phyloP scores from a whole-genome alignment of 1,140 invertebrate genomes.

The Drosophila burlai region DNA sequence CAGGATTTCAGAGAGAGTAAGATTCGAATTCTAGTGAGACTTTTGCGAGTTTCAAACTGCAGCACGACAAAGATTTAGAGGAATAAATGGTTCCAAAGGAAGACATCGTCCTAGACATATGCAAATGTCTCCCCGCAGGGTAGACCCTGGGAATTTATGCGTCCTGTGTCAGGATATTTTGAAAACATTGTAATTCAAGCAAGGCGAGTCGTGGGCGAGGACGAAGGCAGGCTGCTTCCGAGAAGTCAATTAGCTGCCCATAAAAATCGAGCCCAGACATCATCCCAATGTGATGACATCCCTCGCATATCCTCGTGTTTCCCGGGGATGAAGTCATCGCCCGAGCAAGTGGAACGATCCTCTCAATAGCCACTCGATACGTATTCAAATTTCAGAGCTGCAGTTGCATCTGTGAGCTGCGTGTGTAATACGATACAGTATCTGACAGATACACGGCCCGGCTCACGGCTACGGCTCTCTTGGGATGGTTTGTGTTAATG shows the following conservation, averaged over 20 bases:
- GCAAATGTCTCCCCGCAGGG: constrained; percentile 40
- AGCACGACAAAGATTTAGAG: not conserved
- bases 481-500: constrained; percentile 68
- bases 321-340: constrained; percentile 32
- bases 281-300: constrained; percentile 26
- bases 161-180: constrained; percentile 80
- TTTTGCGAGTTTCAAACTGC: constrained; percentile 14
- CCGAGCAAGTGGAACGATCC: constrained; percentile 47
- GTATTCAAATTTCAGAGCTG: constrained; percentile 77
- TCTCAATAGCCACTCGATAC: constrained; percentile 66
- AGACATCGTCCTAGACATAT: constrained; percentile 22
- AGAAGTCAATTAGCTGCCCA: constrained; percentile 82
- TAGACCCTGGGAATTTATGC: constrained; percentile 62
- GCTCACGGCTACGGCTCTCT: constrained; percentile 33
- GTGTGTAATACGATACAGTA: constrained; percentile 77
- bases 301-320: constrained; percentile 1
- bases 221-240: constrained; percentile 48
- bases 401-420: constrained; percentile 70
- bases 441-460: constrained; percentile 79
- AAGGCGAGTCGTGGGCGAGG: constrained; percentile 22
- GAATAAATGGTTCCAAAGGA: not conserved
- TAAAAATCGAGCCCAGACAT: constrained; percentile 48
- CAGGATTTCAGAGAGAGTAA: constrained; percentile 33
- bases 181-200: constrained; percentile 83
- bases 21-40: not conserved